Base-by-base conservation (phyloP, 2,113 vertebrate species). In the Colistium nudipinnis region DNA sequence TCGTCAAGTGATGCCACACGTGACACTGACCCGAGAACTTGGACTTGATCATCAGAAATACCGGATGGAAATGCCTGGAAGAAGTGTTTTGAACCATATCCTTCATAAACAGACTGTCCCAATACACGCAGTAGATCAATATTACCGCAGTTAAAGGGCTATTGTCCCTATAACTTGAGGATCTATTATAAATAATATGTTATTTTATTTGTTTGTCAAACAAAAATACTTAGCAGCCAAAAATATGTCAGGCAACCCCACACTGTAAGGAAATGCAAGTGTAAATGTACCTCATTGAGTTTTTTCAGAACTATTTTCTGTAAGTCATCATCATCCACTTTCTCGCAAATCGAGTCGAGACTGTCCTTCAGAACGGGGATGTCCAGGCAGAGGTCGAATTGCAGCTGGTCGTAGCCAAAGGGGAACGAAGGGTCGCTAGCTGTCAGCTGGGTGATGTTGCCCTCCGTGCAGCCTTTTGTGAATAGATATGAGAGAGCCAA, bases 311-410 rank as follows among this genome's bases (percentile, higher is more conserved):
- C 74, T 19, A 89, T 6, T 24, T 1, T 70, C 56, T 87, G 80
- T 47, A 73, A 84, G 30, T 56, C 38, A 2, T 62, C 11, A 2
- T 87, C 87, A 11, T 70, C 76, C 53, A 92, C 87, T 47, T 86
- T 90, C 11, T 72, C 36, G 2, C 84, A 64, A n/a, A 91, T 67
- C 3, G 68, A 47, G 28, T 78, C 60, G 43, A 91, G 71, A 70
- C 87, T 90, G 3, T 87, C 71, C 20, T 45, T 75, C 45, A 90
- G 80, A 19, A 83, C 22, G 0, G 48, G 20, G 61, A 47, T 0
- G n/a, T 76, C 83, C 67, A 92, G 72, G 61, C 91, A 92, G 20
- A 76, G 48, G 44, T 85, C 65, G 54, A 92, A 90, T 52, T 90
- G 88, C 0, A 19, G 62, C 2, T 6, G 3, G 27, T 81, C 78